Evolutionary conservation across 2,113 vertebrate species (phyloP).

Genomic region (Cervus canadensis): DNA sequence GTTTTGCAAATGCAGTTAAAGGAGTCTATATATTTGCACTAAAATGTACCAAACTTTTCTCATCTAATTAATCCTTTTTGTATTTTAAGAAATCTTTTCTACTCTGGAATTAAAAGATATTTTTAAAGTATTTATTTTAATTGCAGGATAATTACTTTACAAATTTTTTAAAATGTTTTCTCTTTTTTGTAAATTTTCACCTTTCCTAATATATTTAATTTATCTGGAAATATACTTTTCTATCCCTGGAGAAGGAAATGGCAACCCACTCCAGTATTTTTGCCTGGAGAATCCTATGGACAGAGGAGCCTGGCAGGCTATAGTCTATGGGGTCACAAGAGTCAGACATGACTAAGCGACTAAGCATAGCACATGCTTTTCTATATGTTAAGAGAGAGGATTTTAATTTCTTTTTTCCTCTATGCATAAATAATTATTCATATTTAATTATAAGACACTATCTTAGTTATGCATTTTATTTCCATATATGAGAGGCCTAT

Average conservation of each 20-base stretch:
- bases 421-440: background rate
- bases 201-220: background rate
- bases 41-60: constrained; percentile 25
- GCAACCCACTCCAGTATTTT: background rate
- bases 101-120: constrained; percentile 5
- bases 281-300: background rate
- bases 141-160: background rate
- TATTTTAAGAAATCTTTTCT: constrained; percentile 21
- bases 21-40: background rate
- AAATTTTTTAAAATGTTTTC: background rate
- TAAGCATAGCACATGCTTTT: background rate
- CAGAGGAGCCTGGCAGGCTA: background rate
- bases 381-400: background rate
- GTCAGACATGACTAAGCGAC: background rate
- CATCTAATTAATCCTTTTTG: background rate
- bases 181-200: background rate
- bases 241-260: background rate
- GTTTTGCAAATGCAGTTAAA: constrained; percentile 25
- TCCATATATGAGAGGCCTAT: background rate
- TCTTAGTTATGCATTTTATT: background rate
- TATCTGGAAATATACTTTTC: background rate
- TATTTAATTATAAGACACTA: background rate
- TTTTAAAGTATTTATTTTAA: background rate
- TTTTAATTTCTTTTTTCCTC: background rate
- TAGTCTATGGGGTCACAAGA: background rate